Evolutionary conservation across 2,113 vertebrate genomes (phyloP).

Genomic region (Gavia stellata): DNA sequence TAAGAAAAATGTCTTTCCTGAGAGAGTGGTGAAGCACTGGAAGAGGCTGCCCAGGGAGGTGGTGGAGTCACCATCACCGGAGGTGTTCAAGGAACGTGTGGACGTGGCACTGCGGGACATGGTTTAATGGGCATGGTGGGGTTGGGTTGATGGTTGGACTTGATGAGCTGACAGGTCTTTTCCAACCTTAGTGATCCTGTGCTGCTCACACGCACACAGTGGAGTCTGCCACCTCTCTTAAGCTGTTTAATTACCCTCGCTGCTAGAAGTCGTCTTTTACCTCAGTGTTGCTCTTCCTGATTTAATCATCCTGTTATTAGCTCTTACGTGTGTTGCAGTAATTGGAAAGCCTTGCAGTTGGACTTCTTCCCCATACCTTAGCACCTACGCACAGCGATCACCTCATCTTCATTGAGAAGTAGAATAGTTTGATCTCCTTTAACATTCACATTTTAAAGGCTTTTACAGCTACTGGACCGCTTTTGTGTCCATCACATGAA

Average conservation of each 20-base stretch:
- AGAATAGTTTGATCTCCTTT: background rate
- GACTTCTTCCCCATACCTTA: background rate
- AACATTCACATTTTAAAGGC: background rate
- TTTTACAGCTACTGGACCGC: background rate
- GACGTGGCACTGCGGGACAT: too few relatives aligned
- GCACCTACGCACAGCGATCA: background rate
- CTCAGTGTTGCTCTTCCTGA: background rate
- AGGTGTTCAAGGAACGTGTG: too few relatives aligned
- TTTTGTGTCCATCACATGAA: background rate
- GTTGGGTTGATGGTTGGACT: too few relatives aligned
- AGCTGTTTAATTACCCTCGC: background rate
- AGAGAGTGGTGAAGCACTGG: too few relatives aligned
- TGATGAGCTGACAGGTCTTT: too few relatives aligned
- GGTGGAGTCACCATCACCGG: too few relatives aligned
- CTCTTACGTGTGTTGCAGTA: background rate
- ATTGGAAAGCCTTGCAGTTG: background rate
- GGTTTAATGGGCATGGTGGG: too few relatives aligned
- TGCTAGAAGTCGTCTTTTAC: background rate
- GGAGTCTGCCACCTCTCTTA: background rate
- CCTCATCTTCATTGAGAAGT: background rate
- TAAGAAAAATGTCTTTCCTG: too few relatives aligned
- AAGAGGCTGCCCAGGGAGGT: too few relatives aligned
- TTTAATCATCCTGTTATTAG: background rate
- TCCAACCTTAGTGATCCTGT: too few relatives aligned
- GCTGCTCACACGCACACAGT: accelerated